Conservation (phyloP, 2,797 vertebrate genomes). For the Thalassophryne amazonica region DNA sequence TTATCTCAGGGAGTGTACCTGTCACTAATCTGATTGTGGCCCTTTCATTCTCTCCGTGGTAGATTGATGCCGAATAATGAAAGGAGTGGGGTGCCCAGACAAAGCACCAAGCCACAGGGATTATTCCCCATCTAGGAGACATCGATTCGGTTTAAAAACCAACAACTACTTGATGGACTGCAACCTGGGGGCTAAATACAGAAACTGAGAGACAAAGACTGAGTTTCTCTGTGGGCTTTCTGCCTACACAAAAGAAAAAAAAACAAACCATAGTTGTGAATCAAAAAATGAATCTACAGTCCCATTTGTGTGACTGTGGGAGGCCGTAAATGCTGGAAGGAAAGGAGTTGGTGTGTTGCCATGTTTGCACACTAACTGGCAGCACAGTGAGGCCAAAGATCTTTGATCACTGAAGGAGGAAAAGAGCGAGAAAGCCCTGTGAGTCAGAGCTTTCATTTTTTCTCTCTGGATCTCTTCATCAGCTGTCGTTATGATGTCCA, state of each 20-base stretch:
- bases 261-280: slow-evolving; percentile 4
- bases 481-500: slow-evolving; percentile 27
- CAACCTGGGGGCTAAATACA: slow-evolving; percentile 25
- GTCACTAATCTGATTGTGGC: slow-evolving; percentile 62
- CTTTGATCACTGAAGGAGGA: slow-evolving; percentile 53
- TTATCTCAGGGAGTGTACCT: slow-evolving; percentile 58
- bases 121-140: slow-evolving; percentile 54
- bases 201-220: too few species aligned
- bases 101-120: slow-evolving; percentile 59
- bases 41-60: slow-evolving; percentile 59
- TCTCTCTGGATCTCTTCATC: slow-evolving; percentile 30
- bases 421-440: slow-evolving; percentile 33
- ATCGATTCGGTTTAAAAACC: slow-evolving; percentile 74
- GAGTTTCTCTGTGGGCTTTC: slow-evolving; percentile 6
- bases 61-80: slow-evolving; percentile 69
- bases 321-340: slow-evolving; percentile 27
- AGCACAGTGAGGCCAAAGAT: slow-evolving; percentile 34
- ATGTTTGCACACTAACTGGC: slow-evolving; percentile 48
- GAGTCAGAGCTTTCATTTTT: slow-evolving; percentile 50
- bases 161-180: slow-evolving; percentile 65
- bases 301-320: slow-evolving; percentile 45
- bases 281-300: slow-evolving; percentile 14
- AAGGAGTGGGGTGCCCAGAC: slow-evolving; percentile 54
- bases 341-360: slow-evolving; percentile 36
- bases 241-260: slow-evolving; percentile 4